These are phyloP conservation scores for Mormoops blainvillei DNA, from an alignment of 2,113 vertebrate genomes.

Conservation along the genomic window DNA sequence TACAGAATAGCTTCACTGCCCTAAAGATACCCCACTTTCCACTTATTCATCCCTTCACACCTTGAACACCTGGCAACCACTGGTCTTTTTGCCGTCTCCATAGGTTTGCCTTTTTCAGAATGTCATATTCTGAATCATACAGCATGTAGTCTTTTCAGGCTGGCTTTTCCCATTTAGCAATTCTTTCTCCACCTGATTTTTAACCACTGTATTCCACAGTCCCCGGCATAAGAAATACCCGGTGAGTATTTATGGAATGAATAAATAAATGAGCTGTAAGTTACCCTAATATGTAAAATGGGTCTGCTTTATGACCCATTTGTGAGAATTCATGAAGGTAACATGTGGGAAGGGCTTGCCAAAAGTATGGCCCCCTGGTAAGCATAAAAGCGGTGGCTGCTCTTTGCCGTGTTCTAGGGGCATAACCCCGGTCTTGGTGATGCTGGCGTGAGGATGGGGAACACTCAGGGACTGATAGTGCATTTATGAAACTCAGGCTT, in stretches of 20 bases:
- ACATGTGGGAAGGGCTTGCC: background rate
- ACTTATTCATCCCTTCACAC: background rate
- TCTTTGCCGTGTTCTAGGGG: background rate
- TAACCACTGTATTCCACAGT: background rate
- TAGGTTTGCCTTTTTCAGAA: background rate
- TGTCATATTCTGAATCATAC: background rate
- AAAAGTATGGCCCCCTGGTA: background rate
- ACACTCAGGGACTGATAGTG: background rate
- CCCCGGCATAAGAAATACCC: background rate
- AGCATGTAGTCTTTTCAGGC: background rate
- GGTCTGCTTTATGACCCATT: background rate
- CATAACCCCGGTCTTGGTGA: background rate
- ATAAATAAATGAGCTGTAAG: background rate
- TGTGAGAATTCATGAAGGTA: background rate
- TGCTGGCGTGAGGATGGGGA: background rate
- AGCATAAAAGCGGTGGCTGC: background rate
- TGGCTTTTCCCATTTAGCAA: background rate
- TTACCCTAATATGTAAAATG: background rate
- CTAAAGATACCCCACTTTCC: background rate
- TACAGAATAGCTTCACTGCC: background rate
- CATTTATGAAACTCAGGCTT: background rate
- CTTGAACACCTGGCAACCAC: background rate
- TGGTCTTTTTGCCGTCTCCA: background rate
- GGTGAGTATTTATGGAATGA: background rate
- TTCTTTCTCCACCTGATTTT: background rate